Base-by-base conservation (phyloP, 2,113 vertebrate genomes). In the Quiscalus mexicanus region DNA sequence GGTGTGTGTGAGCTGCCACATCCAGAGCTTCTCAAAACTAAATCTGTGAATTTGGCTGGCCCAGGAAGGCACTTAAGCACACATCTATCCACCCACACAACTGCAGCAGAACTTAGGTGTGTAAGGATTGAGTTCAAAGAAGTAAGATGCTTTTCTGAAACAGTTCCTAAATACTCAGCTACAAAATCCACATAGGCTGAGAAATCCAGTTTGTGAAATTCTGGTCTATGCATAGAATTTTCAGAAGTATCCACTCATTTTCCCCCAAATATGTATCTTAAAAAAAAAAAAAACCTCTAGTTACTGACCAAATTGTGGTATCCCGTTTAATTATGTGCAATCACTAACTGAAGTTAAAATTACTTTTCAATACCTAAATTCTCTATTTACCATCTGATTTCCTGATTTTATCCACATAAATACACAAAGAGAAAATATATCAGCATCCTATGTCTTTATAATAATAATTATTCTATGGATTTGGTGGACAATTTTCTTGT, bases 1-100 rank as follows among this genome's bases (percentile, higher is more conserved):
- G 59, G 20, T 3, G 2, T 31, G 35, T 8, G 3, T 1, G 3
- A 58, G 35, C 45, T 68, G 47, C 18, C 67, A 47, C 2, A 0
- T 22, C 14, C 60, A 73, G 18, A 55, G 45, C 27, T 59, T 56
- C 30, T 50, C 44, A 65, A 84, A 87, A 88, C 30, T 20, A 58
- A 60, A 35, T 35, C 69, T 50, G 31, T 9, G 24, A 17, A 27
- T 95, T 62, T 53, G 37, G 52, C 44, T 84, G 56, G 35, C 58
- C 35, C 42, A 35, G 28, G 30, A 8, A 60, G 12, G 21, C 41
- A 53, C 42, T 75, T 70, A 63, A 42, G 33, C 33, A 55, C 39
- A 47, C 33, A 50, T 30, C 49, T 55, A 49, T 28, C 60, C 37
- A 31, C 27, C 35, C n/a, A 55, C 15, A 44, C 31, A 74, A 45